These are phyloP conservation scores for Phengaris arion DNA, from an alignment of 2,888 invertebrate genomes.

Conservation along the genomic window DNA sequence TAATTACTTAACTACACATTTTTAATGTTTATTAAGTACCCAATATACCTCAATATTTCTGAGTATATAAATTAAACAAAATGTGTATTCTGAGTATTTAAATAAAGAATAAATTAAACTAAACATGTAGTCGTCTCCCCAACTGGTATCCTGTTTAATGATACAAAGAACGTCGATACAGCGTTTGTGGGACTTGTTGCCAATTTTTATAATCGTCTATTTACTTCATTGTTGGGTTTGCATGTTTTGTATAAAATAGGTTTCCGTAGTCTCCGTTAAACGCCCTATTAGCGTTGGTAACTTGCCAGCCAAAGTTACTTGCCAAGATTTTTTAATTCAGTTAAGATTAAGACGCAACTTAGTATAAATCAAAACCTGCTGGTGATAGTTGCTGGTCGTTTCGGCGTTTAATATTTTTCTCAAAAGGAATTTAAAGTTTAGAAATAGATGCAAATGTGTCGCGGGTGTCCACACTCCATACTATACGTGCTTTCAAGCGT, in stretches of 20 bases:
- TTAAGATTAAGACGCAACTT: constrained; percentile 30
- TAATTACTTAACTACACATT: too few species aligned
- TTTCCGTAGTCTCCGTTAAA: constrained; percentile 42
- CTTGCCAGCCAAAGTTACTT: constrained; percentile 41
- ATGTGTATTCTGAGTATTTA: too few species aligned
- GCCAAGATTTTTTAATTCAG: constrained; percentile 33
- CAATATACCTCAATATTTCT: too few species aligned
- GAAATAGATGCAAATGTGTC: too few species aligned
- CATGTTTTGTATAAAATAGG: constrained; percentile 39
- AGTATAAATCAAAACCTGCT: constrained; percentile 28
- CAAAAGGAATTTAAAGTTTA: too few species aligned
- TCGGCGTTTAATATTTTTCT: not conserved
- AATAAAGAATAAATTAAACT: too few species aligned
- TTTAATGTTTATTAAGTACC: too few species aligned
- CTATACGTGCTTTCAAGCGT: too few species aligned
- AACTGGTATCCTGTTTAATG: not conserved
- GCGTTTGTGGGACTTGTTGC: not conserved
- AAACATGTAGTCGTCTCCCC: too few species aligned
- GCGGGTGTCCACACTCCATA: too few species aligned
- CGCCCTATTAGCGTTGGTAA: constrained; percentile 44
- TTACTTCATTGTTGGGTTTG: constrained; percentile 34
- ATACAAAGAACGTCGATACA: not conserved
- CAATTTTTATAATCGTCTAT: constrained; percentile 28
- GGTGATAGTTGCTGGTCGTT: not conserved
- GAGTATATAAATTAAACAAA: too few species aligned